Evolutionary conservation across 2,113 vertebrate species (phyloP), one percentile per base, ranked within the genome.

Genomic region (Melanerpes aurifrons): DNA sequence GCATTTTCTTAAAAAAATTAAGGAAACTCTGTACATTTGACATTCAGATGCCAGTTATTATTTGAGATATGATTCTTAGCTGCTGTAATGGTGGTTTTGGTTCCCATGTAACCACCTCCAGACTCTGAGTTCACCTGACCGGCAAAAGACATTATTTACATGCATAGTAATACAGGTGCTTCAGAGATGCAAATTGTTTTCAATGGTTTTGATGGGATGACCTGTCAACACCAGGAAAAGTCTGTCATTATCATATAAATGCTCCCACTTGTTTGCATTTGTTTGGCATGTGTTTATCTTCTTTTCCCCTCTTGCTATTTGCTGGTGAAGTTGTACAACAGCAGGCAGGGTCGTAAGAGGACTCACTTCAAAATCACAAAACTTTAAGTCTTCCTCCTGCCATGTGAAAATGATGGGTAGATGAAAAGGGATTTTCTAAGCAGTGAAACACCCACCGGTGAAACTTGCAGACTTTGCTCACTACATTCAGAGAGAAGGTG

Each of bases 201-300:
- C 92, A 84, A 28, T 82, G 56, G 84, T 73, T 96, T 90, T 92
- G 96, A 92, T 92, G 94, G 96, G 91, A 83, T 86, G 93, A 96
- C 94, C 96, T 96, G 93, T 90, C 72, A 35, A 84, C 85, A 83
- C 90, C 95, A 95, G 93, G 37, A 93, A 73, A 95, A 95, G 78
- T 92, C 89, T 91, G 91, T 90, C 93, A 96, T 95, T 92, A 96
- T 68, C 94, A 92, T 25, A 92, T n/a, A 95, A 97, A 97, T 28
- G 77, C 74, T 95, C 66, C 71, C 1, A 21, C 81, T 90, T 72
- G 48, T 69, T 80, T 77, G 75, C 2, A 0, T 91, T 76, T 82
- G 69, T 66, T 68, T 78, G 17, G 40, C 35, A 17, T 11, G 43
- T n/a, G 64, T 70, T 92, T 75, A 9, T 28, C 68, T 70, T 64